These are phyloP conservation scores for Euphysa ruthae DNA, from an alignment of 30 jellyfish, hydroid and myxozoan species.

Conservation along the genomic window DNA sequence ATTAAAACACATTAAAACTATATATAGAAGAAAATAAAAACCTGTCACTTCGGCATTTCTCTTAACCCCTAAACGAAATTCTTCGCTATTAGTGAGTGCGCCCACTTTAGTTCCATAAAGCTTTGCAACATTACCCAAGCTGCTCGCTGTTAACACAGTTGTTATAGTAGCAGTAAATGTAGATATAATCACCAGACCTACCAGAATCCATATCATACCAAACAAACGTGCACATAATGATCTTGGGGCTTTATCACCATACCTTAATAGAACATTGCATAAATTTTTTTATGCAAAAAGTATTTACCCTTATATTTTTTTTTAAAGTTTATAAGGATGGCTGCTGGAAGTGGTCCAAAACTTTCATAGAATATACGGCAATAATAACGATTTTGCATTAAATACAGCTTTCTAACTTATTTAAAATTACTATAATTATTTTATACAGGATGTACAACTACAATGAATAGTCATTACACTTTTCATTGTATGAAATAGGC, in stretches of 20 bases:
- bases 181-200: slow-evolving; percentile 76
- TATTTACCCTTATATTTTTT: too few relatives aligned
- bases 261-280: too few relatives aligned
- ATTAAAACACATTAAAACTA: too few relatives aligned
- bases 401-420: too few relatives aligned
- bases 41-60: slow-evolving; percentile 87
- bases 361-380: too few relatives aligned
- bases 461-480: too few relatives aligned
- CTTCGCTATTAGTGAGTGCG: slow-evolving; percentile 80
- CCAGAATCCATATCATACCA: slow-evolving; percentile 79
- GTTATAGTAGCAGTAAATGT: slow-evolving; percentile 81
- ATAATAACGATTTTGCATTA: too few relatives aligned
- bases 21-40: slow-evolving; percentile 8
- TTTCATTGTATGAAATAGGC: too few relatives aligned
- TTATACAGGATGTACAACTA: not conserved
- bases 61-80: slow-evolving; percentile 80
- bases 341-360: too few relatives aligned
- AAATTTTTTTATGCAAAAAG: too few relatives aligned
- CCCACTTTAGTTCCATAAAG: slow-evolving; percentile 93
- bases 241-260: slow-evolving; percentile 94
- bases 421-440: too few relatives aligned
- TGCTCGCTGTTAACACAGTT: slow-evolving; percentile 80
- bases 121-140: slow-evolving; percentile 38
- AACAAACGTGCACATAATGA: slow-evolving; percentile 81
- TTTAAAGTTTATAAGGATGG: too few relatives aligned